phyloP scores from a whole-genome alignment of 2,113 vertebrate species.

The Gallinago paraguaiae region DNA sequence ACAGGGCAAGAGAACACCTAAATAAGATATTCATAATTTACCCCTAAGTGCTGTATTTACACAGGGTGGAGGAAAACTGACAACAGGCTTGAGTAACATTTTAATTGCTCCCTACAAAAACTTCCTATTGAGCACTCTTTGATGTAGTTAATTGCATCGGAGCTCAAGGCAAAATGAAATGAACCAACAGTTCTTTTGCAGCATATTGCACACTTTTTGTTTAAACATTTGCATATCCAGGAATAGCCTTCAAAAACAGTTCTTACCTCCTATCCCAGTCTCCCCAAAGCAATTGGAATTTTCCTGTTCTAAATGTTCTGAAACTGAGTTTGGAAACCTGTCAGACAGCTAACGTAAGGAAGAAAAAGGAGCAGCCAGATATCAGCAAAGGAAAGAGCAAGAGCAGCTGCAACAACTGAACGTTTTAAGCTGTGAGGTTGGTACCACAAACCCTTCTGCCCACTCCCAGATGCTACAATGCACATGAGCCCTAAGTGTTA shows the following conservation, averaged over 20 bases:
- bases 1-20: conserved; percentile 21
- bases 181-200: neutral
- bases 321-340: conserved; percentile 2
- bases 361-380: neutral
- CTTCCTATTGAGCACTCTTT: neutral
- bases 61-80: neutral
- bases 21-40: neutral
- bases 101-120: neutral
- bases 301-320: neutral
- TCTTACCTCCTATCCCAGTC: neutral
- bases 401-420: neutral
- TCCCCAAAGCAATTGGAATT: neutral
- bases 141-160: neutral
- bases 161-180: neutral
- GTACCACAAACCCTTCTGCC: neutral
- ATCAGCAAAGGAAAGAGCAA: neutral
- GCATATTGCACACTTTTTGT: neutral
- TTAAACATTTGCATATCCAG: neutral
- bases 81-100: neutral
- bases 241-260: neutral
- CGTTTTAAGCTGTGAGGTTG: neutral
- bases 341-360: neutral
- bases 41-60: conserved; percentile 17
- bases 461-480: neutral
- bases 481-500: neutral